Base-by-base conservation (phyloP, 2,113 vertebrate genomes). In the Dipodomys ordii region DNA sequence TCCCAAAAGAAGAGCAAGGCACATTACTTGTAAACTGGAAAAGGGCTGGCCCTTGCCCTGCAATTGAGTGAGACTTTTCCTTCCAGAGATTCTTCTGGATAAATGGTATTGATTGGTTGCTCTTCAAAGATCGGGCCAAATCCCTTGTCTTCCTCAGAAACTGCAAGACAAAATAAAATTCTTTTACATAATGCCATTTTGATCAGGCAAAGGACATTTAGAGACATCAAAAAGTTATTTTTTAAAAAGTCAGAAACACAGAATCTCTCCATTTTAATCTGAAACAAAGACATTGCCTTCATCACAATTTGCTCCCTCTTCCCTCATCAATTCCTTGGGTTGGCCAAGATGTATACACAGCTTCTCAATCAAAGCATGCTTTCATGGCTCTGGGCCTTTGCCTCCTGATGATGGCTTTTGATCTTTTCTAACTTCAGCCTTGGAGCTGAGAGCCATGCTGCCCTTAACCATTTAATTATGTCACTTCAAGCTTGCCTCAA, bases 91-190 rank as follows among this genome's bases (percentile, higher is more conserved):
- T 99, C 99, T 97, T 99, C 99, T 5, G 99, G 99, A 97, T 99
- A 99, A 97, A 99, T 99, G 44, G 99, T 99, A 97, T 99, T 98
- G 62, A 99, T 98, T 25, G 99, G 99, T 88, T 99, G 99, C 93
- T 99, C 99, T 98, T 99, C 99, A 98, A 99, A 99, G 97, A 99
- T 99, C 0, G 99, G 99, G 87, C 99, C 99, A 92, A 98, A 99
- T 95, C 99, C 99, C 98, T 98, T 98, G 96, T 98, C 98, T 97
- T 99, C 99, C 78, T 99, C 99, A 99, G 98, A 93, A 97, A 98
- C 94, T 94, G 86, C 67, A 88, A 92, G 67, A 44, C 53, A 96
- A 76, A 79, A 97, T 44, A 97, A 73, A 89, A 94, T 94, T 0
- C 92, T 87, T 86, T 93, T 73, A 89, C 7, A 88, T 20, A 53